phyloP scores from a whole-genome alignment of 2,113 vertebrate genomes.

The Psettodes erumei region DNA sequence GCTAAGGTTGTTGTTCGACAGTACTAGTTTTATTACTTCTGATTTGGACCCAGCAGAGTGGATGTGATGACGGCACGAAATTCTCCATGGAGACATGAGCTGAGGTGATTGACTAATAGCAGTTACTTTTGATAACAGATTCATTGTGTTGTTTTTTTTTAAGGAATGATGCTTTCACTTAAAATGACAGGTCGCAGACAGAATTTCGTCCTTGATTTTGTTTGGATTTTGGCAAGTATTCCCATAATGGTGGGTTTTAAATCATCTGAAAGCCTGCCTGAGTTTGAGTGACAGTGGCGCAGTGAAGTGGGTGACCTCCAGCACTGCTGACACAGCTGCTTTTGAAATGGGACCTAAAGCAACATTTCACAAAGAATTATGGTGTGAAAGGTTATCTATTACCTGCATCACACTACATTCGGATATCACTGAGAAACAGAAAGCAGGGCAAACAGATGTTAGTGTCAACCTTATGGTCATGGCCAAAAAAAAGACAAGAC shows the following conservation, averaged over 20 bases:
- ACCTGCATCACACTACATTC: slow-evolving; percentile 12
- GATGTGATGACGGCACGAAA: not conserved
- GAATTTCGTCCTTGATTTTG: not conserved
- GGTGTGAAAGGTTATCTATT: slow-evolving; percentile 26
- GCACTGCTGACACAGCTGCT: slow-evolving; percentile 45
- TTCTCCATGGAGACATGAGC: not conserved
- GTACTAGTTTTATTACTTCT: not conserved
- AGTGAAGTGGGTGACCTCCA: slow-evolving; percentile 48
- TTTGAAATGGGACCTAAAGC: slow-evolving; percentile 31
- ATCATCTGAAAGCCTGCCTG: slow-evolving; percentile 14
- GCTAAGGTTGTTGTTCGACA: slow-evolving; percentile 22
- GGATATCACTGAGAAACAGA: slow-evolving; percentile 2
- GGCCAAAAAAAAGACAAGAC: not conserved
- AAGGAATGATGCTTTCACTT: not conserved
- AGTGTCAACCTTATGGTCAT: not conserved
- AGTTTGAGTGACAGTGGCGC: slow-evolving; percentile 48
- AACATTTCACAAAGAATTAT: slow-evolving; percentile 6
- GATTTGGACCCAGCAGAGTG: not conserved
- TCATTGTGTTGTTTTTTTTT: not conserved
- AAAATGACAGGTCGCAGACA: not conserved
- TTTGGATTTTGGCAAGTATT: not conserved
- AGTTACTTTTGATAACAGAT: not conserved
- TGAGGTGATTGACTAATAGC: not conserved
- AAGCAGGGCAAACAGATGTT: slow-evolving; percentile 19
- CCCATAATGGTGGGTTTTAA: slow-evolving; percentile 2